phyloP scores from a whole-genome alignment of 2,797 vertebrate genomes.

The Melanotaenia parkinsoni region DNA sequence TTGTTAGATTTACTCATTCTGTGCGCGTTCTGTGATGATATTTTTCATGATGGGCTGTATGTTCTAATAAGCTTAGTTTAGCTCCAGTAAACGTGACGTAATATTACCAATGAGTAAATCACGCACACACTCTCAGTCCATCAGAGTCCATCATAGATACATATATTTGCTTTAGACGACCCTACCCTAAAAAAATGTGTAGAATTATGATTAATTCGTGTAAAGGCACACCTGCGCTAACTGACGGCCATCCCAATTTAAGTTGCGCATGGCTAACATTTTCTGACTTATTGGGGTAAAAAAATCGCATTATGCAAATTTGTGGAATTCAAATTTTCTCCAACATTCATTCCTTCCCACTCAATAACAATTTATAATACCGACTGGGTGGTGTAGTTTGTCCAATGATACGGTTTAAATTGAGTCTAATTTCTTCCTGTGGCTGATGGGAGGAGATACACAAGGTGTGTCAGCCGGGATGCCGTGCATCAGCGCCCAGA shows the following conservation, averaged over 20 bases:
- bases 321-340: slow-evolving; percentile 43
- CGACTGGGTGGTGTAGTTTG: slow-evolving; percentile 42
- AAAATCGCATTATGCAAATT: slow-evolving; percentile 69
- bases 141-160: no score
- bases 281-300: slow-evolving; percentile 48
- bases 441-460: slow-evolving; percentile 61
- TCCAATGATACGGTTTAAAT: slow-evolving; percentile 60
- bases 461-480: slow-evolving; percentile 55
- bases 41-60: not conserved
- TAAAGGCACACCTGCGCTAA: slow-evolving; percentile 30
- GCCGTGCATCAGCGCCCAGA: slow-evolving; percentile 32
- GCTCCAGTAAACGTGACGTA: slow-evolving; percentile 66
- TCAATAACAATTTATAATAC: slow-evolving; percentile 47
- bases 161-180: no score
- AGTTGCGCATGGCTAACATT: slow-evolving; percentile 56
- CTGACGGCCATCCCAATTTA: slow-evolving; percentile 52
- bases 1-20: not conserved
- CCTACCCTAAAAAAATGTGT: no score
- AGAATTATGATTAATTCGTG: slow-evolving; percentile 40
- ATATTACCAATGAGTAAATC: slow-evolving; percentile 46
- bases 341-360: slow-evolving; percentile 28
- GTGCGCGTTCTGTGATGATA: not conserved
- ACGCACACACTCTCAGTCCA: slow-evolving; percentile 5
- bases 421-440: slow-evolving; percentile 46
- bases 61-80: slow-evolving; percentile 39